These are phyloP conservation scores for Orchestes rusci DNA, from an alignment of 2,888 invertebrate genomes.

Conservation along the genomic window DNA sequence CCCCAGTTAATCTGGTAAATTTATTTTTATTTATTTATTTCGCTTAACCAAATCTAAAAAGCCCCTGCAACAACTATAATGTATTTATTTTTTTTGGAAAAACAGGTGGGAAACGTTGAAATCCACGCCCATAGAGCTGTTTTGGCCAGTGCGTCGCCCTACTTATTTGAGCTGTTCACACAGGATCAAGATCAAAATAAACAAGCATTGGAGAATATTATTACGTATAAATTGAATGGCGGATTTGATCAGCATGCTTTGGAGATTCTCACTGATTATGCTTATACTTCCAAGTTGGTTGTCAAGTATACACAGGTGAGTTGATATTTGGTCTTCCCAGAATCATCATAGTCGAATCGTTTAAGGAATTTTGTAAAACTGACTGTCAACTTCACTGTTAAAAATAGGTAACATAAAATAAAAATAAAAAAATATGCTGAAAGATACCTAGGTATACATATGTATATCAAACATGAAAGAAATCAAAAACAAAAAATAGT, in stretches of 20 bases:
- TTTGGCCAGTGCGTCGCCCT: slow-evolving; percentile 69
- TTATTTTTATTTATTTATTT: too few relatives aligned
- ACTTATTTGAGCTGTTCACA: slow-evolving; percentile 67
- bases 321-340: not conserved
- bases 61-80: not conserved
- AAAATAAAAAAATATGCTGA: too few relatives aligned
- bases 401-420: too few relatives aligned
- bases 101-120: slow-evolving; percentile 62
- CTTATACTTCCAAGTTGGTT: slow-evolving; percentile 66
- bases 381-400: too few relatives aligned
- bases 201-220: slow-evolving; percentile 43
- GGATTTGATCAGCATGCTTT: slow-evolving; percentile 61
- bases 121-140: slow-evolving; percentile 73
- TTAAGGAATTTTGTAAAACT: too few relatives aligned
- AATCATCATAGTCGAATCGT: too few relatives aligned
- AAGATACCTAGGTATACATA: too few relatives aligned
- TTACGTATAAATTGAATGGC: slow-evolving; percentile 57
- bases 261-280: slow-evolving; percentile 71
- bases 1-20: too few relatives aligned
- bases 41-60: not conserved
- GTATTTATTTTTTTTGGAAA: slow-evolving; percentile 28
- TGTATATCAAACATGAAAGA: too few relatives aligned
- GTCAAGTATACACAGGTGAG: slow-evolving; percentile 46
- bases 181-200: slow-evolving; percentile 46
- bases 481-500: too few relatives aligned